Evolutionary conservation across 2,888 invertebrate species (phyloP), one percentile per base, ranked within the genome.

Genomic region (Diarsia mendica): DNA sequence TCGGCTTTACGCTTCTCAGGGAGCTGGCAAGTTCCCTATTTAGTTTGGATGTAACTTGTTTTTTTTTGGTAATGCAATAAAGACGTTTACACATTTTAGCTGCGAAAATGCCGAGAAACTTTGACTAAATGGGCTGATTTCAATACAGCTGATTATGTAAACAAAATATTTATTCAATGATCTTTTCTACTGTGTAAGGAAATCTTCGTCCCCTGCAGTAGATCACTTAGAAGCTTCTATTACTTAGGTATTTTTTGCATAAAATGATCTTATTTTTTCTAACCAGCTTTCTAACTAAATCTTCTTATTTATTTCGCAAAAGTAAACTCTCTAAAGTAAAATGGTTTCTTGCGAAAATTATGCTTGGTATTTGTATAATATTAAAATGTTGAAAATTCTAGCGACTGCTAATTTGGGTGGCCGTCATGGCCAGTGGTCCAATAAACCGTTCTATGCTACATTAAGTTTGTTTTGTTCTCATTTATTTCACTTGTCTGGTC

Each of bases 381-480:
- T 67, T 67, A 67, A 69, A 79, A 77, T 70, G 68, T 65, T 72
- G 58, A 68, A 61, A 76, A 77, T 75, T 74, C 61, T 72, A 53
- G 28, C 72, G 79, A 63, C 61, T 75, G 60, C 69, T 77, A 72
- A 75, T 72, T 73, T 15, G n/a, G 77, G 63, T 85, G 70, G 75
- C 71, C 90, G 89, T 89, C 88, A 90, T 88, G 90, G 78, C 79
- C 89, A 86, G 71, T 87, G 89, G 85, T 77, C 83, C 84, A 86
- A 64, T 83, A 78, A 87, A 83, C 80, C 20, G 55, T 79, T 73
- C 55, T 61, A 84, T 65, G 74, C 60, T 75, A 67, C 77, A 85
- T 74, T 78, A 72, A 79, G 48, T 63, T 11, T 10, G 13, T 44
- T 79, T 77, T 53, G 39, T 63, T 63, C 55, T 15, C n/a, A 55